Base-by-base conservation (phyloP, 1,140 invertebrate species). In the Chionoecetes opilio region DNA sequence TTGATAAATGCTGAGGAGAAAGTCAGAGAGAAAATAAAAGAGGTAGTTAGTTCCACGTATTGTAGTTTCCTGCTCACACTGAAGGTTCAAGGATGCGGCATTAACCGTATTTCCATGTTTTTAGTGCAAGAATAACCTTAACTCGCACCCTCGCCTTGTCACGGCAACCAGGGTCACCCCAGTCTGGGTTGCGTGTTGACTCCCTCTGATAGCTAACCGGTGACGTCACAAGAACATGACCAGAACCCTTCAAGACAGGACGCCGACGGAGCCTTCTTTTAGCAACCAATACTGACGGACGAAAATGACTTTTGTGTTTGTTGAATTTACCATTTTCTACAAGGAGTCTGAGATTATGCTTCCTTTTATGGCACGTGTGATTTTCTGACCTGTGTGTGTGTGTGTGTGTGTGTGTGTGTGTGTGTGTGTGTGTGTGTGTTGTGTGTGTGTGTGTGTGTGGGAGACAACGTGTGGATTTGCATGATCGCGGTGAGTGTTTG, bases 381-480 rank as follows among this genome's bases (percentile, higher is more conserved):
- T 53, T 53, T 0, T 53, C 21, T 53, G 21, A 17, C 21, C 11
- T 75, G 63, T 75, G 63, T 75, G 63, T 75, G 63, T 75, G 63
- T 75, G 63, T n/a, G 63, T n/a, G 63, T 75, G 21, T 75, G 8
- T n/a, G n/a, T 75, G 63, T 75, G 11, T 5, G 8, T 26, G 63
- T 75, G 5, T 5, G 63, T 26, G 63, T 26, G 11, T 17, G 63
- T n/a, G 21, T 21, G 21, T 75, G 41, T 46, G 41, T 46, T 8
- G 41, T 46, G 5, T 5, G 41, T 46, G 41, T 8, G 14, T 46
- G 41, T 5, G 41, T 46, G 41, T 46, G 63, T 5, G 21, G 6
- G 63, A 21, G 63, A 75, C 63, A 75, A n/a, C 63, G 63, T 21
- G 63, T 75, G 63, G 63, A n/a, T 75, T 75, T 75, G 63, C 63